Evolutionary conservation across 2,888 invertebrate species (phyloP), one percentile per base, ranked within the genome.

Genomic region (Metallyticus violacea): DNA sequence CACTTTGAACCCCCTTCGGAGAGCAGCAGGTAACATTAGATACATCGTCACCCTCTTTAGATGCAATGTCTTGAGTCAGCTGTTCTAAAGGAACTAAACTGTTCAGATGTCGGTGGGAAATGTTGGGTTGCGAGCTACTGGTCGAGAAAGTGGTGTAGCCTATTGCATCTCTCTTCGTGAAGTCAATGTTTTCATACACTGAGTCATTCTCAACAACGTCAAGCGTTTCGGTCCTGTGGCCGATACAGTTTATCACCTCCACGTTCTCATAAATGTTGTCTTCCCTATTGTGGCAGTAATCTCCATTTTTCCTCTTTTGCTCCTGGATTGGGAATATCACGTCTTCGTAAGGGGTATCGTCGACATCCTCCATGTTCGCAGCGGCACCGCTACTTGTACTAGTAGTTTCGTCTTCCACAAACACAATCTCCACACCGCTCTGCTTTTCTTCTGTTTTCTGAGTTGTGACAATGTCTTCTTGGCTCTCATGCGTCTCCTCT

Each of bases 351-450:
- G 77, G 22, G 4, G 76, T 77, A 9, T 83, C 77, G 0, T 76
- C 28, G 28, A 15, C 83, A 22, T 86, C 86, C n/a, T 87, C 88
- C 25, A 15, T 77, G 62, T 81, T 85, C 6, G 85, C 79, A 25
- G 85, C 94, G 94, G 80, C 92, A 92, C 81, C 91, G 92, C 86
- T 94, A 90, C 94, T 94, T 22, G 94, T 93, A 89, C 94, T 94
- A 88, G 94, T 94, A 6, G 95, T 95, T 25, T 94, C 93, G 89
- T 95, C 95, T 86, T 95, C 95, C 80, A 96, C 92, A 91, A 94
- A 96, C 1, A 96, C 95, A 15, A 96, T 91, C 91, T 96, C 96
- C 28, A 95, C 95, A 5, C 94, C 94, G 29, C 89, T 88, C 26
- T 88, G 90, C 89, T 4, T 89, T 87, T 93, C 92, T 88, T 93